Percentiles rank a stretch among this genome's conserved stretches.
Conservation (phyloP, 2,888 invertebrate genomes). For the Lithophane leautieri region DNA sequence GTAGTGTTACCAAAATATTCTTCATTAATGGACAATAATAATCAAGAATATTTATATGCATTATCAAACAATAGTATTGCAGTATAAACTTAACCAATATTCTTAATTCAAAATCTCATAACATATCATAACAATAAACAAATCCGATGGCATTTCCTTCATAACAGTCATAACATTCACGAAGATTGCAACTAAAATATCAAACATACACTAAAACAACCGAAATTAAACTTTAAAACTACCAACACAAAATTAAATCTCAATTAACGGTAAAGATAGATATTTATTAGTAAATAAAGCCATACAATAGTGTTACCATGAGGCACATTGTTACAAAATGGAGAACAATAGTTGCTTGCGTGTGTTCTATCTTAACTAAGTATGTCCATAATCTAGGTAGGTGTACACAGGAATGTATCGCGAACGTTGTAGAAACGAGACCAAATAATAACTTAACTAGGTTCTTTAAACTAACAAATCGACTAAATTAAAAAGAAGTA, state of each 20-base stretch:
- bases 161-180: slow-evolving; percentile 33
- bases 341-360: slow-evolving; percentile 57
- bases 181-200: slow-evolving; percentile 26
- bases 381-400: slow-evolving; percentile 40
- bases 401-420: slow-evolving; percentile 42
- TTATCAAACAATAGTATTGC: slow-evolving; percentile 7
- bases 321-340: slow-evolving; percentile 56
- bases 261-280: slow-evolving; percentile 9
- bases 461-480: background rate
- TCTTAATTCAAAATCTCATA: background rate
- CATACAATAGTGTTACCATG: slow-evolving; percentile 42
- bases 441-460: slow-evolving; percentile 17
- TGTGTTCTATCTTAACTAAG: slow-evolving; percentile 49
- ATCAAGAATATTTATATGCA: background rate
- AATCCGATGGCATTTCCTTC: slow-evolving; percentile 45
- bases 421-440: slow-evolving; percentile 33
- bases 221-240: slow-evolving; percentile 20
- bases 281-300: slow-evolving; percentile 59
- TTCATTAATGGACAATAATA: too few species aligned
- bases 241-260: rapidly evolving
- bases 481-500: background rate
- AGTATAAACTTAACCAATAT: background rate
- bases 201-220: slow-evolving; percentile 5
- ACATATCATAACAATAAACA: slow-evolving; percentile 9
- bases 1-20: background rate